phyloP scores from a whole-genome alignment of 2,797 vertebrate species.

The Moxostoma hubbsi region DNA sequence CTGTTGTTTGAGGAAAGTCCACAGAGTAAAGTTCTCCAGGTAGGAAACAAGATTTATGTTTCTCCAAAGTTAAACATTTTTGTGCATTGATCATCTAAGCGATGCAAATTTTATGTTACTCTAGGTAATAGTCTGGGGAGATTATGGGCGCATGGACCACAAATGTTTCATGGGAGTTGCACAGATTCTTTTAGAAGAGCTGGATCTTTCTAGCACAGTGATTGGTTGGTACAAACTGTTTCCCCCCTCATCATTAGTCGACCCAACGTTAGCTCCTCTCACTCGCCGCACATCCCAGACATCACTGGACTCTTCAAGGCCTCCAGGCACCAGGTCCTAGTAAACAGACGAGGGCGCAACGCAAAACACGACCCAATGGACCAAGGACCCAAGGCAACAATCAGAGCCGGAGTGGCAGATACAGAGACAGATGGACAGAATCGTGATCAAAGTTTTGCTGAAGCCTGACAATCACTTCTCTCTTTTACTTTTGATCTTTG shows the following conservation, averaged over 20 bases:
- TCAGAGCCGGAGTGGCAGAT: constrained; percentile 80
- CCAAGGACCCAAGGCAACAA: constrained; percentile 74
- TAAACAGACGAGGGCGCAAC: constrained; percentile 67
- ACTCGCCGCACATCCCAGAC: constrained; percentile 97
- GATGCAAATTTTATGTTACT: constrained; percentile 8
- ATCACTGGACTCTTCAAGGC: constrained; percentile 95
- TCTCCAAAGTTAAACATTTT: not conserved
- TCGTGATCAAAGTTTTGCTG: constrained; percentile 86
- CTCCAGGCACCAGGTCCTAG: constrained; percentile 93
- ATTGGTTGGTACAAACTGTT: constrained; percentile 99
- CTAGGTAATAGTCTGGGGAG: constrained; percentile 98
- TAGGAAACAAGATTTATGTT: constrained; percentile 65
- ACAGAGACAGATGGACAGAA: constrained; percentile 56
- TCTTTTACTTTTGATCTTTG: constrained; percentile 61
- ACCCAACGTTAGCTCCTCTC: constrained; percentile 95
- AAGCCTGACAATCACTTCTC: constrained; percentile 98
- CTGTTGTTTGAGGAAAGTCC: constrained; percentile 96
- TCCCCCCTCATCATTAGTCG: constrained; percentile 96
- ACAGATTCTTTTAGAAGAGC: constrained; percentile 97
- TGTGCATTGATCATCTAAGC: not conserved
- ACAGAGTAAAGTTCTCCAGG: constrained; percentile 98
- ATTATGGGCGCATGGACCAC: constrained; percentile 98
- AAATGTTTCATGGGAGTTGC: constrained; percentile 99
- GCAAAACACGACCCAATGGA: constrained; percentile 64
- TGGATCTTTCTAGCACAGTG: constrained; percentile 97